These are phyloP conservation scores for Nemotelus nigrinus DNA, from an alignment of 2,888 invertebrate genomes.

Conservation along the genomic window DNA sequence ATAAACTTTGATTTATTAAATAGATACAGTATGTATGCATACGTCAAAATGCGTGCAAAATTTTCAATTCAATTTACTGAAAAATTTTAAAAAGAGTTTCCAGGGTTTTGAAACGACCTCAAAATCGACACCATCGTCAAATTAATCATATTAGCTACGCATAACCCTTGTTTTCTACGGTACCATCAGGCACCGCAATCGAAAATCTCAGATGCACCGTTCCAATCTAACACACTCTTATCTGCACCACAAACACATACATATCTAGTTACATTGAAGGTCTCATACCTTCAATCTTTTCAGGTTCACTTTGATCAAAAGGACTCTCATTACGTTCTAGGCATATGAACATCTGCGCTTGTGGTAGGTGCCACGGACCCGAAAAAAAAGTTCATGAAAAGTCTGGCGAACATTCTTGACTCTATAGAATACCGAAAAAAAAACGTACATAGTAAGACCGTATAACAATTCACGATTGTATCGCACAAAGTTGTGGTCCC, in stretches of 20 bases:
- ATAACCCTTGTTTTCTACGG: no score
- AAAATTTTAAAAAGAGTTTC: no score
- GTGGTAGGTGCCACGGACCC: constrained; percentile 2
- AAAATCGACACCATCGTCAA: no score
- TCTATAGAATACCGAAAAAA: constrained; percentile 25
- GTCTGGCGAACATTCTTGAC: constrained; percentile 28
- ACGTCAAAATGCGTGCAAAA: no score
- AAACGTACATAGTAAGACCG: not conserved
- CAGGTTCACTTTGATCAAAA: not conserved
- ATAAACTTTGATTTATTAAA: no score
- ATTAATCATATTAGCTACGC: no score
- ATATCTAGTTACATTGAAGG: not conserved
- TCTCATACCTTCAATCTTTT: not conserved
- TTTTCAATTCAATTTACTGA: no score
- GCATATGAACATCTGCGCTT: constrained; percentile 20
- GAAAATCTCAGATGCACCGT: no score
- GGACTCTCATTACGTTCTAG: constrained; percentile 1
- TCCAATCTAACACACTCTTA: no score
- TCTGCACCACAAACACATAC: not conserved
- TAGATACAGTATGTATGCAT: no score
- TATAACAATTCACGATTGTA: not conserved
- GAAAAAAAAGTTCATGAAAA: constrained; percentile 1
- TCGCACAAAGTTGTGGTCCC: not conserved
- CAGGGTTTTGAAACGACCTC: no score
- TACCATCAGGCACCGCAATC: no score